These are phyloP conservation scores for Bedellia somnulentella DNA, from an alignment of 2,888 invertebrate species.

Conservation along the genomic window DNA sequence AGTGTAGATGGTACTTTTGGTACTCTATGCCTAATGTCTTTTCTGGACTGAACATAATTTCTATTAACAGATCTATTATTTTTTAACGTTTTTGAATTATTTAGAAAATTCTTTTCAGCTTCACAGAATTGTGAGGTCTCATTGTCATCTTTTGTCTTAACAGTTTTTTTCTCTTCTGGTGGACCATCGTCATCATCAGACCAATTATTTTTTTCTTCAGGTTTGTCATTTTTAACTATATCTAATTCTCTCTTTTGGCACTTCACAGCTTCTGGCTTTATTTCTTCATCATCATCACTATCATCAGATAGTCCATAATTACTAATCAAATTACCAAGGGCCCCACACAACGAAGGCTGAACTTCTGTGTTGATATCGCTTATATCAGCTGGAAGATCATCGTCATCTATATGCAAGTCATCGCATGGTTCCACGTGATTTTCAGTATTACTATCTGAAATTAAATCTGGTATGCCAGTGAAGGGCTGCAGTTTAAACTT, in stretches of 20 bases:
- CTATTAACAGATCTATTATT: constrained; percentile 7
- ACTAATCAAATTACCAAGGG: constrained; percentile 57
- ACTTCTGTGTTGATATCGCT: constrained; percentile 5
- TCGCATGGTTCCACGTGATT: constrained; percentile 6
- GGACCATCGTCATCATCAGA: constrained; percentile 16
- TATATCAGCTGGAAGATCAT: constrained; percentile 17
- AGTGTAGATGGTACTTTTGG: constrained; percentile 56
- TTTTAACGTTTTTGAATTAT: constrained; percentile 7
- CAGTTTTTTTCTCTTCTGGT: constrained; percentile 47
- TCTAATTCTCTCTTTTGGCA: background rate
- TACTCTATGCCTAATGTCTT: too few species aligned
- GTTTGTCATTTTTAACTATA: background rate
- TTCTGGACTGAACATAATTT: too few species aligned
- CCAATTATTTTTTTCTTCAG: background rate
- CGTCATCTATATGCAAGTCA: constrained; percentile 35
- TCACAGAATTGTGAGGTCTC: too few species aligned
- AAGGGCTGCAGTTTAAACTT: constrained; percentile 42
- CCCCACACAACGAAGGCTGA: constrained; percentile 43
- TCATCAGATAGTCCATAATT: constrained; percentile 57
- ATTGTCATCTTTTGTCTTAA: constrained; percentile 14
- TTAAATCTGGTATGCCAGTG: constrained; percentile 40
- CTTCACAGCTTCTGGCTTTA: constrained; percentile 2
- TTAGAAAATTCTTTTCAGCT: constrained; percentile 9
- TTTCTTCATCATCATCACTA: constrained; percentile 13
- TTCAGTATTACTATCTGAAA: constrained; percentile 19